These are phyloP conservation scores for Ophion ellenae DNA, from an alignment of 2,888 invertebrate species.

Conservation along the genomic window DNA sequence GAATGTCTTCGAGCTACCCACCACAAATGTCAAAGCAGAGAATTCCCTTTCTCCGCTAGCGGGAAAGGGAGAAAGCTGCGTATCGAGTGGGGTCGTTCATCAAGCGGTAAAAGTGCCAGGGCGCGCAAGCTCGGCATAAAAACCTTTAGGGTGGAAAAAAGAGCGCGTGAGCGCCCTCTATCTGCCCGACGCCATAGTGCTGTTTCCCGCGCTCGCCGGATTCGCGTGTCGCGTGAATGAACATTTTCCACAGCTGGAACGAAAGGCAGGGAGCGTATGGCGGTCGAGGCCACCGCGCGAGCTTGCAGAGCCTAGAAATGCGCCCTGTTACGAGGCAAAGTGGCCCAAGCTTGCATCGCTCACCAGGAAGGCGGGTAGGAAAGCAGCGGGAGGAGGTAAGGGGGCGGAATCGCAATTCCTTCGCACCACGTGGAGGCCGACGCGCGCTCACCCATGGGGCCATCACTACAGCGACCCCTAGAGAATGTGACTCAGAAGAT, in stretches of 20 bases:
- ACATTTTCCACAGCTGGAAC: slow-evolving; percentile 30
- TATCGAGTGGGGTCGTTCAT: neutral
- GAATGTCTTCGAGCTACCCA: slow-evolving; percentile 35
- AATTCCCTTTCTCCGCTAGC: slow-evolving; percentile 45
- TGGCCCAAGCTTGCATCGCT: slow-evolving; percentile 30
- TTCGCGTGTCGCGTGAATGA: slow-evolving; percentile 71
- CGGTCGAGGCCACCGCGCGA: slow-evolving; percentile 63
- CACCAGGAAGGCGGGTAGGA: neutral
- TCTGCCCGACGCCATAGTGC: neutral
- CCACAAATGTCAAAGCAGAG: slow-evolving; percentile 26
- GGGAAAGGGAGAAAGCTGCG: slow-evolving; percentile 49
- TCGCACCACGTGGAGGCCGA: slow-evolving; percentile 77
- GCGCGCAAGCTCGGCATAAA: slow-evolving; percentile 12
- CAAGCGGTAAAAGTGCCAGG: slow-evolving; percentile 1
- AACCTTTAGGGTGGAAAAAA: slow-evolving; percentile 55
- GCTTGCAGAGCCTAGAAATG: slow-evolving; percentile 68
- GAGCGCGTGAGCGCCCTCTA: slow-evolving; percentile 12
- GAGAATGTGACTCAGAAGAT: slow-evolving; percentile 81
- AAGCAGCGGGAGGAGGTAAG: slow-evolving; percentile 43
- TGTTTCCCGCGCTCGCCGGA: neutral
- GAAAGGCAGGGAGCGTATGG: neutral
- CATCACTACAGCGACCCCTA: slow-evolving; percentile 68
- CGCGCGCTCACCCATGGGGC: slow-evolving; percentile 73
- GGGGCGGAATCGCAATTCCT: slow-evolving; percentile 77
- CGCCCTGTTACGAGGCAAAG: slow-evolving; percentile 51